Evolutionary conservation across 2,888 invertebrate genomes (phyloP).

Genomic region (Rhimphoctona megacephalus): DNA sequence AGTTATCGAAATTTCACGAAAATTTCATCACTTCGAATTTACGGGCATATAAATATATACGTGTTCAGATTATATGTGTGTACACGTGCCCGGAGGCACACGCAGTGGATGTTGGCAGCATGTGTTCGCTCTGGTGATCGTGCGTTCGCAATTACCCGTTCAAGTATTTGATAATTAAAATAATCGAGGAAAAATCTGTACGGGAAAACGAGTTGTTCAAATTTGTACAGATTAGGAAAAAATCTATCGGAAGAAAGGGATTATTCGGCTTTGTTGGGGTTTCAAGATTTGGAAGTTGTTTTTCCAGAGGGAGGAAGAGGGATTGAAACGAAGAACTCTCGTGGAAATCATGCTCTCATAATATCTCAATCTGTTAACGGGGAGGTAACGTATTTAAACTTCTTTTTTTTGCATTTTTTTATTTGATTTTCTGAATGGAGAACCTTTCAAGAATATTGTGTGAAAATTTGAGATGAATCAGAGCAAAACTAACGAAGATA

Average conservation of each 20-base stretch:
- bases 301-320: background rate
- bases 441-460: too few species aligned
- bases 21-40: background rate
- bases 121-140: slow-evolving; percentile 18
- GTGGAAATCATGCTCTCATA: slow-evolving; percentile 42
- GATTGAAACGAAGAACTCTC: slow-evolving; percentile 17
- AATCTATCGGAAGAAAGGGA: background rate
- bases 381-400: too few species aligned
- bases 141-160: slow-evolving; percentile 52
- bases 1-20: slow-evolving; percentile 1
- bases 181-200: slow-evolving; percentile 10
- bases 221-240: background rate
- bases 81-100: slow-evolving; percentile 46
- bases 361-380: slow-evolving; percentile 47
- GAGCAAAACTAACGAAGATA: too few species aligned
- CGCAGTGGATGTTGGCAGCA: background rate
- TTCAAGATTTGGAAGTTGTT: slow-evolving; percentile 19
- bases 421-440: too few species aligned
- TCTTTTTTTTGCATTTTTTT: too few species aligned
- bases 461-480: too few species aligned
- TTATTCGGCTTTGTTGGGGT: too few species aligned
- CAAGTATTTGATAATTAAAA: slow-evolving; percentile 61
- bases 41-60: background rate
- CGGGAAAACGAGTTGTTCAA: background rate
- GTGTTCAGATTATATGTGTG: background rate